These are phyloP conservation scores for Peromyscus attwateri DNA, from an alignment of 2,797 vertebrate genomes.

Conservation along the genomic window DNA sequence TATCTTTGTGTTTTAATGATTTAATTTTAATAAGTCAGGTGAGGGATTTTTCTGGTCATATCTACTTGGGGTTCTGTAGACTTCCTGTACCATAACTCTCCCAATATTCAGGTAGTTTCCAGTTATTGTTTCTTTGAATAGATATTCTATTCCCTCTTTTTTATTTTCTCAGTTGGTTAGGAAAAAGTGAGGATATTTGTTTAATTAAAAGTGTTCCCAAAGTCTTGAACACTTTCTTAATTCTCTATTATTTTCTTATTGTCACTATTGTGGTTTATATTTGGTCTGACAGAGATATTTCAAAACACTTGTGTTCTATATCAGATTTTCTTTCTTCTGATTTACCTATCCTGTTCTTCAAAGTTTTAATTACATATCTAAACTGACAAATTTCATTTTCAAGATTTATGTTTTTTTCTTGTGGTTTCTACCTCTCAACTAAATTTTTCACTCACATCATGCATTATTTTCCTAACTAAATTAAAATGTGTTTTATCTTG, in stretches of 20 bases:
- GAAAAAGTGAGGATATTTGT: neutral
- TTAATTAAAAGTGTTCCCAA: neutral
- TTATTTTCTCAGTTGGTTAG: neutral
- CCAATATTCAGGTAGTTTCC: neutral
- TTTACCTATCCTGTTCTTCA: neutral
- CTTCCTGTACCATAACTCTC: neutral
- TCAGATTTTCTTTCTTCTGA: neutral
- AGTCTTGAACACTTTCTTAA: neutral
- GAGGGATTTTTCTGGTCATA: neutral
- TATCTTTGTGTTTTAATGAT: neutral
- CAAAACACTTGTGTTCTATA: neutral
- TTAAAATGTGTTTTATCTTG: neutral
- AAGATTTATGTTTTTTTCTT: neutral
- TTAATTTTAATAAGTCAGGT: neutral
- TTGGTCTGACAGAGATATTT: neutral
- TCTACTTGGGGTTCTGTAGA: neutral
- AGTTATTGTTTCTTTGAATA: neutral
- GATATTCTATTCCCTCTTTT: neutral
- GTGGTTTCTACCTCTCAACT: neutral
- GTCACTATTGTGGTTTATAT: neutral
- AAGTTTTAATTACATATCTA: neutral
- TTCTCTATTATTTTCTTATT: neutral
- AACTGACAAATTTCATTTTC: neutral
- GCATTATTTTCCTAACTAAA: neutral
- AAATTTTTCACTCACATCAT: neutral